Percentiles rank a stretch among this genome's conserved stretches.
These are phyloP conservation scores for Gastrophysa polygoni DNA, from an alignment of 2,888 invertebrate genomes.

Conservation along the genomic window DNA sequence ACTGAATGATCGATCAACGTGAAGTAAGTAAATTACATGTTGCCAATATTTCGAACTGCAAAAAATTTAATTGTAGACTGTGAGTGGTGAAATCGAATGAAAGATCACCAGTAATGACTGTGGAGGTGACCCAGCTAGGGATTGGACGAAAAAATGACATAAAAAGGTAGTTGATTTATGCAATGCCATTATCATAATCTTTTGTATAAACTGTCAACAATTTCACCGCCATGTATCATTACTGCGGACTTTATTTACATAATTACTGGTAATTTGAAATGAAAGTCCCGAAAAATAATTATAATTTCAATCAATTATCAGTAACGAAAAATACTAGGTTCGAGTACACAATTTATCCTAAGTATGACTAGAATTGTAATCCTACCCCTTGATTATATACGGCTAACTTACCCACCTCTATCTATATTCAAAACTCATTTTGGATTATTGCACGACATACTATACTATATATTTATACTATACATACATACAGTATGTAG, in stretches of 20 bases:
- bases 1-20: neutral
- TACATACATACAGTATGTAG: no score
- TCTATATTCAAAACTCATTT: no score
- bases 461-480: no score
- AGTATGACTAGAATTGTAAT: no score
- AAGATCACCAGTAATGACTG: constrained; percentile 1
- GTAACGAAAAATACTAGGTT: neutral
- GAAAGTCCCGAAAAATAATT: constrained; percentile 4
- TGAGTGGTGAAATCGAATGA: constrained; percentile 1
- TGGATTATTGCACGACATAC: no score
- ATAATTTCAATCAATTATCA: neutral
- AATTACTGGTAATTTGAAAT: constrained; percentile 25
- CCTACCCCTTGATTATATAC: no score
- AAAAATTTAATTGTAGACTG: constrained; percentile 1
- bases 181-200: constrained; percentile 27
- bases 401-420: no score
- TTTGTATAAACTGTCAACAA: constrained; percentile 35
- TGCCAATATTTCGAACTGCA: neutral
- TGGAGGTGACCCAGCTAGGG: constrained; percentile 8
- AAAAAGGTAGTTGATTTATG: constrained; percentile 25
- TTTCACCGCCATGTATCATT: constrained; percentile 31
- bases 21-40: neutral
- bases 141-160: constrained; percentile 11
- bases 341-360: no score
- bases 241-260: constrained; percentile 29